Evolutionary conservation across 1,140 invertebrate genomes (phyloP), one percentile per base, ranked within the genome.

Genomic region (Archivesica marissinica): DNA sequence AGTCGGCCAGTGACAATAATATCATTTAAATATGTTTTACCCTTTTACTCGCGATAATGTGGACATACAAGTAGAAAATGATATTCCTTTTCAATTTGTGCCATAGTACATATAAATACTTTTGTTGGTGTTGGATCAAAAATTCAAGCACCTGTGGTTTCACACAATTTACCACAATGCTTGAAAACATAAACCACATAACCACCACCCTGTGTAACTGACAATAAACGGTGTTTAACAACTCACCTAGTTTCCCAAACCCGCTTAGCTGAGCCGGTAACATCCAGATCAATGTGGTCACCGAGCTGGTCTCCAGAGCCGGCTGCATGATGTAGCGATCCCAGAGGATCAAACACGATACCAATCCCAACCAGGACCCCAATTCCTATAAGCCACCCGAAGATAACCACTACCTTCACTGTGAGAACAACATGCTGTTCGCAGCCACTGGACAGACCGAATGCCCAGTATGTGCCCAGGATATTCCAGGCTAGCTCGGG

Each of bases 391-490:
- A 96, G 95, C 97, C 97, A 97, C 89, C 97, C 96, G 90, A 96
- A 97, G 44, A 97, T 94, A 0, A 97, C 96, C 74, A 97, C 94
- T 78, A 96, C 96, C 47, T 86, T 89, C 39, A 88, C 83, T 17
- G 85, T 84, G 30, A 44, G 61, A 74, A 90, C 88, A 44, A 90
- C 87, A 74, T 82, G 41, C 47, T 13, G 66, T 47, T 88, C 88
- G 89, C 87, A 92, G 75, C 86, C 88, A 89, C 41, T 86, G 61
- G 83, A 87, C 79, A 54, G 85, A 50, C 80, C 94, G 90, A 97
- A 96, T 59, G 97, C 95, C 97, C 97, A 97, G 89, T 97, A 94
- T 2, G 96, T 97, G 7, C 97, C 97, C 91, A 97, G 94, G 54
- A 96, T 94, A 90, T 97, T 97, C 94, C 97, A 96, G 0, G 94